Percentiles rank a stretch among this genome's conserved stretches.
Conservation (phyloP, 2,888 invertebrate genomes). For the Pharmacophagus antenor region DNA sequence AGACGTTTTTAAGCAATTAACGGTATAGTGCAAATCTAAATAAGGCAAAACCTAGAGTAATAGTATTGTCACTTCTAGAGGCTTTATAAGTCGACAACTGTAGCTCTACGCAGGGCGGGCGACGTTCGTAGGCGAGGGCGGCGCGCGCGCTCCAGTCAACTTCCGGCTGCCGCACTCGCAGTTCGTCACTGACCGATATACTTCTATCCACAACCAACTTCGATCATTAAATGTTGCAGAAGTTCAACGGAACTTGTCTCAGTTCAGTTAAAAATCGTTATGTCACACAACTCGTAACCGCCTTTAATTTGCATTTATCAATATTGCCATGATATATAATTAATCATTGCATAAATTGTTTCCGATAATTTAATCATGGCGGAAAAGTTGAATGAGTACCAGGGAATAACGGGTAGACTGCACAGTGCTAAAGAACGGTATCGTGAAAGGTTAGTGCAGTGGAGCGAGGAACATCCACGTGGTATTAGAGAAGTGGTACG, state of each 20-base stretch:
- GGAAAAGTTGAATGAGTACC: constrained; percentile 90
- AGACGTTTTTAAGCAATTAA: too few species aligned
- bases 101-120: constrained; percentile 57
- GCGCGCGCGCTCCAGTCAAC: constrained; percentile 67
- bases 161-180: constrained; percentile 45
- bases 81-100: constrained; percentile 40
- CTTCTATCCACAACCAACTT: constrained; percentile 30
- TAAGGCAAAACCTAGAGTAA: neutral
- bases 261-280: constrained; percentile 11
- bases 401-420: constrained; percentile 86
- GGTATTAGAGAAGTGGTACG: constrained; percentile 77
- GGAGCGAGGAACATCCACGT: constrained; percentile 82
- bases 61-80: constrained; percentile 50
- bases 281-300: neutral
- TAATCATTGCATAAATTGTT: neutral
- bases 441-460: constrained; percentile 82
- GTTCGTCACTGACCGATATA: constrained; percentile 35
- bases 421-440: constrained; percentile 85
- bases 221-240: constrained; percentile 31
- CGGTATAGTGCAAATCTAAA: too few species aligned
- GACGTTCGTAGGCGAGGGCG: constrained; percentile 50
- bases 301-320: neutral
- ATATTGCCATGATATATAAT: neutral
- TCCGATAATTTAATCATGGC: constrained; percentile 73
- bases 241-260: constrained; percentile 21